Conservation (phyloP, 2,113 vertebrate species). For the Proterorhinus semilunaris region DNA sequence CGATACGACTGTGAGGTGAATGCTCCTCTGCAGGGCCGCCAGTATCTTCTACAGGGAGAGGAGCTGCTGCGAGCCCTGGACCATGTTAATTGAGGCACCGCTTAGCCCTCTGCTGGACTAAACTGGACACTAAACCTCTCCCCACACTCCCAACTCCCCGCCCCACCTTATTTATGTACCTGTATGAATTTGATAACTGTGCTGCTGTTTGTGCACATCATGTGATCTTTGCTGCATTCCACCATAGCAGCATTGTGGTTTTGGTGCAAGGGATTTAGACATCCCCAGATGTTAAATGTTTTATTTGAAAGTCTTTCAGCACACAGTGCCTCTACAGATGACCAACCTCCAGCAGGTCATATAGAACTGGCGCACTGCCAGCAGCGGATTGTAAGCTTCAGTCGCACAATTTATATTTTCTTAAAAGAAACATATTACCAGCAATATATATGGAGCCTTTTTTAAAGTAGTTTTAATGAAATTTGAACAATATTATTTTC, state of each 20-base stretch:
- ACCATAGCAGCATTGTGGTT: conserved; percentile 57
- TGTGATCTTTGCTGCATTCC: conserved; percentile 70
- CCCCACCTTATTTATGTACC: conserved; percentile 67
- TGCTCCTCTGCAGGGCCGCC: conserved; percentile 87
- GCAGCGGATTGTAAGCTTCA: conserved; percentile 78
- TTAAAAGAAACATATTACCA: conserved; percentile 76
- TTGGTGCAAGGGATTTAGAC: conserved; percentile 57
- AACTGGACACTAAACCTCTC: conserved; percentile 85
- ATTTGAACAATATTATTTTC: conserved; percentile 76
- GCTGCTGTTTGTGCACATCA: conserved; percentile 68
- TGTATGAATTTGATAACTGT: conserved; percentile 56
- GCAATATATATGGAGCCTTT: conserved; percentile 83
- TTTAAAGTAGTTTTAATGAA: conserved; percentile 91
- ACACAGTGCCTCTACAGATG: conserved; percentile 63
- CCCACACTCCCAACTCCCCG: conserved; percentile 57
- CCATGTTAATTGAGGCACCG: conserved; percentile 88
- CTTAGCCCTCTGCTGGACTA: conserved; percentile 65
- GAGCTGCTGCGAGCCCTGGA: conserved; percentile 92
- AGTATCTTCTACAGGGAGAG: conserved; percentile 94
- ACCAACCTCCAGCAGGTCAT: conserved; percentile 58
- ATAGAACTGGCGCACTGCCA: conserved; percentile 68
- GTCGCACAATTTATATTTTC: conserved; percentile 81
- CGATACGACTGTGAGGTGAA: conserved; percentile 97
- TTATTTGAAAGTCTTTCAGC: conserved; percentile 47
- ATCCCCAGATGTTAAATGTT: conserved; percentile 34